Percentiles rank a stretch among this genome's conserved stretches.
phyloP scores from a whole-genome alignment of 23 tunicate species.

The Botrylloides violaceus region DNA sequence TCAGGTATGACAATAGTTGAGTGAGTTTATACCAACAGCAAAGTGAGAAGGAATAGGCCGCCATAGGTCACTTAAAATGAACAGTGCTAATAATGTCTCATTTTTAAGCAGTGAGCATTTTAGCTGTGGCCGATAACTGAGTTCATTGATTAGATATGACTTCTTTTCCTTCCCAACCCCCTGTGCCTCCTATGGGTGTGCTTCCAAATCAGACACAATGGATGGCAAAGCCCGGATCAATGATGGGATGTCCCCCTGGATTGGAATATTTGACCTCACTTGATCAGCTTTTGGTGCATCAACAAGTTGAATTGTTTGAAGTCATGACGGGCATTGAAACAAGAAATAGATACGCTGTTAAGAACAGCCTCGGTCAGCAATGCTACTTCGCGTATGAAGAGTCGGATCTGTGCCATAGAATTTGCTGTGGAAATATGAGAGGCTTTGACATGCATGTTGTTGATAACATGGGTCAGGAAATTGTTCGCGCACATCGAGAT shows the following conservation, averaged over 20 bases:
- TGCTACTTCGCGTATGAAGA: conserved; percentile 72
- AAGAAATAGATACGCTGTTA: conserved; percentile 36
- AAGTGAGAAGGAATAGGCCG: too few relatives aligned
- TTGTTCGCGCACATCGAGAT: conserved; percentile 5
- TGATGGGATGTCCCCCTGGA: conserved; percentile 80
- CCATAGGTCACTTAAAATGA: too few relatives aligned
- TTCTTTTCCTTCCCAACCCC: not conserved
- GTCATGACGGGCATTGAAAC: conserved; percentile 55
- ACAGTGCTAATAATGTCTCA: too few relatives aligned
- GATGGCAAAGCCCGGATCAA: conserved; percentile 33
- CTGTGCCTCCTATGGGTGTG: not conserved
- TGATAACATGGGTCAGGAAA: conserved; percentile 13
- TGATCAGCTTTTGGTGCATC: conserved; percentile 89
- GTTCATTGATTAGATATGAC: not conserved
- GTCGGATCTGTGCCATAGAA: conserved; percentile 16
- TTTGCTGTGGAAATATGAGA: conserved; percentile 4
- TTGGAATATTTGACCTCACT: conserved; percentile 88
- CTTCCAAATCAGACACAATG: conserved; percentile 22
- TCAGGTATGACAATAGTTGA: too few relatives aligned
- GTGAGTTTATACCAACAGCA: too few relatives aligned
- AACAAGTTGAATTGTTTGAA: conserved; percentile 97
- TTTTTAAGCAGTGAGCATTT: not conserved
- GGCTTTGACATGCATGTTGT: conserved; percentile 25
- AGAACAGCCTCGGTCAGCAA: conserved; percentile 67
- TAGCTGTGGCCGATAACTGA: not conserved